Evolutionary conservation across 2,888 invertebrate species (phyloP), one percentile per base, ranked within the genome.

Genomic region (Caenorhabditis virilis): DNA sequence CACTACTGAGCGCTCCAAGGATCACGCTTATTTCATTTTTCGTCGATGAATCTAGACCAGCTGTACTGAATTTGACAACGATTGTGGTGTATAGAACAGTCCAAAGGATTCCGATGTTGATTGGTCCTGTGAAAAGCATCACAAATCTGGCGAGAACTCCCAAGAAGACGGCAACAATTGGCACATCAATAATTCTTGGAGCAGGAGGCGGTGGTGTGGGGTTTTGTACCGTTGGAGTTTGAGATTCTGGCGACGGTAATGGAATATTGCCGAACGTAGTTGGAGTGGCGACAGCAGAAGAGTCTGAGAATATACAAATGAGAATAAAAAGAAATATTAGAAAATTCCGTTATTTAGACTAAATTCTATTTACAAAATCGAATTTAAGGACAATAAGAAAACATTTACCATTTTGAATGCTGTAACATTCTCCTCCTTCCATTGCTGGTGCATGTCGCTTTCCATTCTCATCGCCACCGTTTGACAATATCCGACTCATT

Each of bases 401-500:
- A n/a, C 16, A n/a, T 27, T 59, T 33, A 26, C 15, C 4, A 33
- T 33, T 26, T 5, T 39, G 7, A 9, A 54, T 42, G 45, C 52
- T 59, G 27, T 52, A 69, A n/a, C 60, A 65, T 20, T 74, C 74
- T 13, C 74, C 74, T n/a, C 74, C 74, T 45, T 74, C 74, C 48
- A 74, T 68, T 3, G 66, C 66, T 18, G 74, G 74, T 7, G 74
- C 68, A 20, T 54, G 59, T 45, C 74, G 38, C 15, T 47, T 60
- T 30, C 55, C 57, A 15, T 48, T 48, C 23, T 41, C 54, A 47
- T 62, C 56, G 51, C 59, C 56, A 50, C 74, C 74, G 46, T 71
- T 64, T 27, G 69, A 68, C 54, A 74, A 48, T 53, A 74, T 74
- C 51, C 46, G 59, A 36, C 52, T 55, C 22, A 74, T 61, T 51